Evolutionary conservation across 2,113 vertebrate species (phyloP).

Genomic region (Albula glossodonta): DNA sequence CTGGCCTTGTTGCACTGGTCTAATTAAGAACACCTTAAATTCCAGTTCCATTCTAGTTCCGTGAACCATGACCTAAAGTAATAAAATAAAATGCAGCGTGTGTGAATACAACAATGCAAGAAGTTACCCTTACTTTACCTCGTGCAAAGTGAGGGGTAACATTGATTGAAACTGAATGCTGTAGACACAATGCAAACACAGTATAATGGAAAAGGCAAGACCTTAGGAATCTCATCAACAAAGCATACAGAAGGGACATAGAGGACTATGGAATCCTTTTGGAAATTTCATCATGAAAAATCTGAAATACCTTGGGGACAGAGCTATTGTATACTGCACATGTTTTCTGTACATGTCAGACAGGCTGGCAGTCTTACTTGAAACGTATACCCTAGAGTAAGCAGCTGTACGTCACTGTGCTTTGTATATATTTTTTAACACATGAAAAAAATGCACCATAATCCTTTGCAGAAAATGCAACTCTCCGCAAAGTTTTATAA

Average conservation of each 20-base stretch:
- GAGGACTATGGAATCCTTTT: not conserved
- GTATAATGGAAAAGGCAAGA: not conserved
- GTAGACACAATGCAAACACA: not conserved
- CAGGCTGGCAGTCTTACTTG: slow-evolving; percentile 8
- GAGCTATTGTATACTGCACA: not conserved
- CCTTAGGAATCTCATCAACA: not conserved
- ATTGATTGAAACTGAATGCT: no score
- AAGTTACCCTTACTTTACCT: no score
- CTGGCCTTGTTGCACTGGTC: no score
- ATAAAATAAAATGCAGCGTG: no score
- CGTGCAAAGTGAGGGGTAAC: no score
- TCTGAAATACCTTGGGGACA: not conserved
- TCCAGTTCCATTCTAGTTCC: no score
- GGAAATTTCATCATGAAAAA: not conserved
- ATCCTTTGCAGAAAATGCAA: not conserved
- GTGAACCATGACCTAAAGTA: no score
- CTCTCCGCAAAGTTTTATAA: slow-evolving; percentile 28
- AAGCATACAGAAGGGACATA: not conserved
- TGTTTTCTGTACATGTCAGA: not conserved
- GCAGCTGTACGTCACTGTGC: not conserved
- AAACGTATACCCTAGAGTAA: slow-evolving; percentile 7
- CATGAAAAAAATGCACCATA: slow-evolving; percentile 18
- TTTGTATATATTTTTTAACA: no score
- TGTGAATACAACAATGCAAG: no score
- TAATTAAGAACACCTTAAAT: no score